Conservation (phyloP, 2,113 vertebrate species). For the Vicugna pacos region DNA sequence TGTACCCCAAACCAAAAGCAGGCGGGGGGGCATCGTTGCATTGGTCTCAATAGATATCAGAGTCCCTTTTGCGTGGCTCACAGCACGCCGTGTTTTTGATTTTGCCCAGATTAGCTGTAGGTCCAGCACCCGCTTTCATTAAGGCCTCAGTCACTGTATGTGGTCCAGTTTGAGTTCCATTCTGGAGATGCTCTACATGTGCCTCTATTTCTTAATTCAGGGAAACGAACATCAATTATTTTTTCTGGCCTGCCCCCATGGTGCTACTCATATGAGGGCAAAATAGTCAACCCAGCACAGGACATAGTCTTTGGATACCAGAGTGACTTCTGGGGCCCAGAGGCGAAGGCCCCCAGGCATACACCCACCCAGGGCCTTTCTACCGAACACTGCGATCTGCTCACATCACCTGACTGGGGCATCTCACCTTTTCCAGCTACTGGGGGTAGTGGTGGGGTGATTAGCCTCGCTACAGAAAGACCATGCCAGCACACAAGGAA, state of each 20-base stretch:
- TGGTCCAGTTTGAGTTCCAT: not conserved
- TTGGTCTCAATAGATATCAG: not conserved
- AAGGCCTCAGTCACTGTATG: not conserved
- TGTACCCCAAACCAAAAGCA: not conserved
- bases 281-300: not conserved
- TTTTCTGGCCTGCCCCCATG: not conserved
- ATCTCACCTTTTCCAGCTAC: slow-evolving; percentile 33
- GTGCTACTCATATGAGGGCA: not conserved
- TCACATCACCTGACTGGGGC: not conserved
- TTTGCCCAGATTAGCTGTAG: not conserved
- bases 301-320: not conserved
- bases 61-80: not conserved
- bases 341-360: not conserved
- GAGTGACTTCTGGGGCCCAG: not conserved
- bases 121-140: not conserved
- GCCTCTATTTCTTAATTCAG: slow-evolving; percentile 52
- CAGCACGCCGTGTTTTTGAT: not conserved
- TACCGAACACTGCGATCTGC: not conserved
- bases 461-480: not conserved
- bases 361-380: not conserved
- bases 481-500: not conserved
- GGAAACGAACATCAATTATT: slow-evolving; percentile 6
- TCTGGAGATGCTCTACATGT: slow-evolving; percentile 20
- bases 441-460: not conserved
- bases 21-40: rapidly evolving